Conservation (phyloP, 2,113 vertebrate species). For the Paracanthobrama guichenoti region DNA sequence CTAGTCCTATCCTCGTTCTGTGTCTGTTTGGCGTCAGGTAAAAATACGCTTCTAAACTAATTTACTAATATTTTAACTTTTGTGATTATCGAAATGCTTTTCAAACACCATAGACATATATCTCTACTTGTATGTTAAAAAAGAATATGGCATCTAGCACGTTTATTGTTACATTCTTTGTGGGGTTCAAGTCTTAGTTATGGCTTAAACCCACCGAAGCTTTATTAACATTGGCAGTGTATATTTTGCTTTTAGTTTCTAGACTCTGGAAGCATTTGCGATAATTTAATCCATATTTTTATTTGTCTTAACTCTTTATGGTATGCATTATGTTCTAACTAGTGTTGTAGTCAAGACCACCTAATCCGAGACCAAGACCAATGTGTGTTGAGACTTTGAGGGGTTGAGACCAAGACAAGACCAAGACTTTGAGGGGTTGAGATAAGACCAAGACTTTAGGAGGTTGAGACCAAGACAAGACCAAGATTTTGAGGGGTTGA, state of each 20-base stretch:
- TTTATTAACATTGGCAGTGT: too few relatives aligned
- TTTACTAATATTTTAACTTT: not conserved
- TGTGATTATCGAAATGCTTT: not conserved
- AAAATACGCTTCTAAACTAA: not conserved
- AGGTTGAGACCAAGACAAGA: too few relatives aligned
- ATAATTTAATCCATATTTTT: not conserved
- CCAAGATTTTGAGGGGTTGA: too few relatives aligned
- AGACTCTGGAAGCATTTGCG: not conserved
- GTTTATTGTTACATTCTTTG: too few relatives aligned
- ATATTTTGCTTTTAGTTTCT: not conserved
- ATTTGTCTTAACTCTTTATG: not conserved
- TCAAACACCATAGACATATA: not conserved
- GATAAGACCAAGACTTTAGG: too few relatives aligned
- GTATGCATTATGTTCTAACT: too few relatives aligned
- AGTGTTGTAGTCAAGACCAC: too few relatives aligned
- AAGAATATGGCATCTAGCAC: too few relatives aligned
- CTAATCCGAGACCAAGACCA: too few relatives aligned
- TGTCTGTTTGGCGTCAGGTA: not conserved
- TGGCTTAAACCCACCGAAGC: not conserved
- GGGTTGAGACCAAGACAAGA: too few relatives aligned
- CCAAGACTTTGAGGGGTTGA: too few relatives aligned
- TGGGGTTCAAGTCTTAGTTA: not conserved
- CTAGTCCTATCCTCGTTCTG: not conserved
- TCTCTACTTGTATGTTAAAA: not conserved
- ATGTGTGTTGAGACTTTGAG: too few relatives aligned